These are phyloP conservation scores for Phocides pigmalion DNA, from an alignment of 1,140 invertebrate genomes.

Conservation along the genomic window DNA sequence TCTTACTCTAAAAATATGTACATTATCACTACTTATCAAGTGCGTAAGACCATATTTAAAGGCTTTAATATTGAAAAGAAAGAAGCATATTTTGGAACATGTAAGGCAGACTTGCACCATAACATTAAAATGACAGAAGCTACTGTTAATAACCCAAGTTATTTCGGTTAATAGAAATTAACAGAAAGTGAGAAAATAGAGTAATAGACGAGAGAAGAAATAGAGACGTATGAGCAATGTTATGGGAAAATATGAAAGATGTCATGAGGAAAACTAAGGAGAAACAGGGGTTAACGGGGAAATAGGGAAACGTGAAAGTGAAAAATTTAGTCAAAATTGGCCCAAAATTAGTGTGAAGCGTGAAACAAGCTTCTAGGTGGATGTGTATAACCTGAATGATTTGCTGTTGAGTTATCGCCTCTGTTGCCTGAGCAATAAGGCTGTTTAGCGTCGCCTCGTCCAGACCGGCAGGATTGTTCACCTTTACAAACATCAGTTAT, in stretches of 20 bases:
- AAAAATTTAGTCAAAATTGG: slow-evolving; percentile 1
- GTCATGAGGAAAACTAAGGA: background rate
- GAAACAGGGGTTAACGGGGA: background rate
- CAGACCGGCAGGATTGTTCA: slow-evolving; percentile 80
- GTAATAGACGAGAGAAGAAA: too few relatives aligned
- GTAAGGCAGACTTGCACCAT: background rate
- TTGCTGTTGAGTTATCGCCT: slow-evolving; percentile 82
- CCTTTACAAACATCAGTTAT: slow-evolving; percentile 49
- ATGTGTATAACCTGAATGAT: slow-evolving; percentile 76
- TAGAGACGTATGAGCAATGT: too few relatives aligned
- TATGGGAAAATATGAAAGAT: too few relatives aligned
- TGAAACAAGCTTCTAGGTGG: slow-evolving; percentile 38
- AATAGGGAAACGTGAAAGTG: background rate
- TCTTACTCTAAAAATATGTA: background rate
- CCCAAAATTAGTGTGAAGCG: slow-evolving; percentile 38
- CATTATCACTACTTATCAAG: background rate
- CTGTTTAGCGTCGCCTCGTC: slow-evolving; percentile 81
- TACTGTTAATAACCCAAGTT: background rate
- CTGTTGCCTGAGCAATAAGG: slow-evolving; percentile 81
- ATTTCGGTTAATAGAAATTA: background rate
- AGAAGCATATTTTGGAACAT: background rate
- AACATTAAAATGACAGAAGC: background rate
- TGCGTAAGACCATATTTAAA: background rate
- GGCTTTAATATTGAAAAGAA: background rate
- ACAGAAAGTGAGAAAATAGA: too few relatives aligned